Evolutionary conservation across 1,140 invertebrate species (phyloP).

Genomic region (Hydropsyche tenuis): DNA sequence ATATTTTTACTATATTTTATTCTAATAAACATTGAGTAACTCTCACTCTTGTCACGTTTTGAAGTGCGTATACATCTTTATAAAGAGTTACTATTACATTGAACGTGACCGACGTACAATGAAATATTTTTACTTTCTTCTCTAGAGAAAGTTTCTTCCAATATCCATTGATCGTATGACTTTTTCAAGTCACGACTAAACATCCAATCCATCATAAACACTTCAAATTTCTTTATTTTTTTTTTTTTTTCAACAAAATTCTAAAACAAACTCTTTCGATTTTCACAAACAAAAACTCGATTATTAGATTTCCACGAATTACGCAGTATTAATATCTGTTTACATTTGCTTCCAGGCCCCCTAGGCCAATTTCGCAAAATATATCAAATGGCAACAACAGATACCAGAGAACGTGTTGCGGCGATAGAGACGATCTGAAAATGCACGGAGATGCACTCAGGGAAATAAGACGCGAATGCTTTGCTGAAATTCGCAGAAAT

Average conservation of each 20-base stretch:
- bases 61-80: not conserved
- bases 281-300: too few relatives aligned
- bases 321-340: too few relatives aligned
- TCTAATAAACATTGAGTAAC: too few relatives aligned
- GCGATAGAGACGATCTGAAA: conserved; percentile 47
- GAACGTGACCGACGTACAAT: not conserved
- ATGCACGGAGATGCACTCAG: conserved; percentile 49
- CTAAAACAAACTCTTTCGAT: too few relatives aligned
- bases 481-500: conserved; percentile 36
- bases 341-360: not conserved
- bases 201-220: too few relatives aligned
- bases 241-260: too few relatives aligned
- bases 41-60: too few relatives aligned
- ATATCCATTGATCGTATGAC: not conserved
- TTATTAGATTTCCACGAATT: too few relatives aligned
- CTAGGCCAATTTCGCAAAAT: not conserved
- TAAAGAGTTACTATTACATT: not conserved
- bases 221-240: too few relatives aligned
- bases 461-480: conserved; percentile 46
- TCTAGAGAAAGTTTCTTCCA: not conserved
- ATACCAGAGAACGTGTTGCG: conserved; percentile 44
- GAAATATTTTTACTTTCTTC: not conserved
- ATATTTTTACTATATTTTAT: too few relatives aligned
- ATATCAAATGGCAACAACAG: conserved; percentile 27
- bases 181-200: too few relatives aligned